Base-by-base conservation (phyloP, 2,113 vertebrate species). In the Ictidomys tridecemlineatus region DNA sequence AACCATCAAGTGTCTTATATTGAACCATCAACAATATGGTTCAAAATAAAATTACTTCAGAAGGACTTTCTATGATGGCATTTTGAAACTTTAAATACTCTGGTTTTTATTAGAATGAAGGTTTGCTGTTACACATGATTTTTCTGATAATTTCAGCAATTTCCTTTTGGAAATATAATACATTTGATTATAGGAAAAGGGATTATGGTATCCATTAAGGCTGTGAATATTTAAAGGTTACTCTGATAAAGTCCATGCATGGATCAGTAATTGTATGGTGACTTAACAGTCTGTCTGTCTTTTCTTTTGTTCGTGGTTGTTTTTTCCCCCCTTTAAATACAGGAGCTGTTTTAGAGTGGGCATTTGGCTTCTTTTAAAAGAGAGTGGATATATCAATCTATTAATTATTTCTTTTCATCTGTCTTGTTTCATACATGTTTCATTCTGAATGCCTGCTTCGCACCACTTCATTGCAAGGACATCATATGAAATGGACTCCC, bases 261-360 rank as follows among this genome's bases (percentile, higher is more conserved):
- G 99, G 98, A 98, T 98, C 98, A 98, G 96, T 99, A 97, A 98
- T 97, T 91, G 96, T 99, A 97, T 98, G 97, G 98, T 98, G 97
- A 98, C 97, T 98, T 97, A 98, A 97, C 95, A 98, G 98, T 90
- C 96, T 98, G 98, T 98, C 98, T 98, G 97, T 98, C 98, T 98
- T 98, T 98, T 97, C 98, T 98, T 98, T 97, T 94, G 92, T 98
- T 95, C 92, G 97, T 97, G 92, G 91, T 97, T 97, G 93, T 98
- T 98, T 98, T 98, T 97, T 98, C 90, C 96, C 97, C 98, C 98
- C 97, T 97, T 98, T 98, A 98, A 98, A 98, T 98, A 99, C 98
- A 99, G 99, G 99, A 98, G 98, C 98, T 98, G 98, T 98, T 98
- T 98, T 98, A 97, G 97, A 99, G 96, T 98, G 97, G 98, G 97